Conservation (phyloP, 2,797 vertebrate species). For the Semaprochilodus insignis region DNA sequence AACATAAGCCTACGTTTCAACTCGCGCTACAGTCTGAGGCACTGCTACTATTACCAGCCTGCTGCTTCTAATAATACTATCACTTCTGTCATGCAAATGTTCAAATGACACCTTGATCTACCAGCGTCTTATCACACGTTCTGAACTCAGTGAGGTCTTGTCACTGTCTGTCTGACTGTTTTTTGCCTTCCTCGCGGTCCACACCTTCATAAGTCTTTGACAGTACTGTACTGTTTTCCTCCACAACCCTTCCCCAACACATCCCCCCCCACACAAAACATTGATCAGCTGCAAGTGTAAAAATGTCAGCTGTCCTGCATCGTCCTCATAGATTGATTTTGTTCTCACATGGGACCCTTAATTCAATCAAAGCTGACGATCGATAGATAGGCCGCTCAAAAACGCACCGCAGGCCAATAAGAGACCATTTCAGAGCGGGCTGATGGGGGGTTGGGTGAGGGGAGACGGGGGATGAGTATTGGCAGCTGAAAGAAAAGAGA, state of each 20-base stretch:
- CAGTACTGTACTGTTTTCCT: not conserved
- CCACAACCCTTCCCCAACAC: no score
- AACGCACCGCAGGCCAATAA: constrained; percentile 46
- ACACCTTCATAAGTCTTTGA: not conserved
- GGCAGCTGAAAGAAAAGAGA: constrained; percentile 22
- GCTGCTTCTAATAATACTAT: constrained; percentile 12
- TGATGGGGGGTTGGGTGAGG: not conserved
- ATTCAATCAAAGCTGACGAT: constrained; percentile 71
- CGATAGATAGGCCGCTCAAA: constrained; percentile 47
- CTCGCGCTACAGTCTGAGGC: not conserved
- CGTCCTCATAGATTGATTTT: constrained; percentile 75
- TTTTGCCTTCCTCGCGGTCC: not conserved
- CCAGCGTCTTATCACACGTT: not conserved
- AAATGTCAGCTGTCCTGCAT: constrained; percentile 80
- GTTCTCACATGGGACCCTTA: constrained; percentile 66
- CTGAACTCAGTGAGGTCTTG: not conserved
- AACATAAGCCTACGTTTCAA: not conserved
- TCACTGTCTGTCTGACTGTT: not conserved
- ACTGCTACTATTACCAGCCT: not conserved
- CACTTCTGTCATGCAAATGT: not conserved
- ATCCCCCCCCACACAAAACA: constrained; percentile 46
- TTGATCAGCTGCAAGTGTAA: constrained; percentile 71
- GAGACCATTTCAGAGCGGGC: constrained; percentile 38
- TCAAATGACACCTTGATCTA: constrained; percentile 10
- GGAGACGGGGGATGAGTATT: constrained; percentile 23